Percentiles rank a stretch among this genome's conserved stretches.
Evolutionary conservation across 1,140 invertebrate species (phyloP).

Genomic region (Drepana arcuata): DNA sequence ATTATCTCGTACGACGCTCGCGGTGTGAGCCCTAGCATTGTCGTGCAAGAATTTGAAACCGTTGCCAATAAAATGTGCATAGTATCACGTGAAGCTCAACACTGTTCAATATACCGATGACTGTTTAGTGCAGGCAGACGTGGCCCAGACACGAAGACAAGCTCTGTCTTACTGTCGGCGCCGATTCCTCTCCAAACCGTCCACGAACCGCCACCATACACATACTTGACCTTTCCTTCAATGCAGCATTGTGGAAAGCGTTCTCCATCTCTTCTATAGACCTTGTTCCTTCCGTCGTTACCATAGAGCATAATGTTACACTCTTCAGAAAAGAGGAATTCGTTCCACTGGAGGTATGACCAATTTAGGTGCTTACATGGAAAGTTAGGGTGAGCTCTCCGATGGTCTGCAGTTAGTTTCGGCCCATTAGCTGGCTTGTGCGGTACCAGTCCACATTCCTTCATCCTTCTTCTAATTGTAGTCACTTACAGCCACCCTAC

Average conservation of each 20-base stretch:
- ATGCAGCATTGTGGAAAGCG: slow-evolving; percentile 19
- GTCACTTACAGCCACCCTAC: background rate
- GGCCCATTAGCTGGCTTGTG: background rate
- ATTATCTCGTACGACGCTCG: background rate
- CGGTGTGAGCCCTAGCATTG: slow-evolving; percentile 26
- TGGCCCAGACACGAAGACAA: slow-evolving; percentile 14
- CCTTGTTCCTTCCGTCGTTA: slow-evolving; percentile 7
- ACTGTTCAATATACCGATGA: slow-evolving; percentile 24
- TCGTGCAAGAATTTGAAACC: slow-evolving; percentile 27
- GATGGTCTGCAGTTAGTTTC: slow-evolving; percentile 5
- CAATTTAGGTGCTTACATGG: slow-evolving; percentile 17
- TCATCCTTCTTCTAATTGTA: background rate
- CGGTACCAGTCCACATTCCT: background rate
- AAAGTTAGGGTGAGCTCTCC: slow-evolving; percentile 13
- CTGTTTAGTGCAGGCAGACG: slow-evolving; percentile 2
- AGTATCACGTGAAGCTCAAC: slow-evolving; percentile 22
- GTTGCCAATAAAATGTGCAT: slow-evolving; percentile 15
- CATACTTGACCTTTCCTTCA: slow-evolving; percentile 14
- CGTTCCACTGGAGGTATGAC: slow-evolving; percentile 12
- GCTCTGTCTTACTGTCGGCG: slow-evolving; percentile 13
- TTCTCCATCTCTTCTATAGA: slow-evolving; percentile 13
- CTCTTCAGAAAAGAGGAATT: slow-evolving; percentile 16
- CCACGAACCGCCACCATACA: slow-evolving; percentile 30
- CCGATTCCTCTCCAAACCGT: slow-evolving; percentile 38
- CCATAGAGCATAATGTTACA: slow-evolving; percentile 11